A percentile compares a stretch with the other conserved stretches of the same genome.
Conservation (phyloP, 2,797 vertebrate genomes). For the Dendrocincla fuliginosa region DNA sequence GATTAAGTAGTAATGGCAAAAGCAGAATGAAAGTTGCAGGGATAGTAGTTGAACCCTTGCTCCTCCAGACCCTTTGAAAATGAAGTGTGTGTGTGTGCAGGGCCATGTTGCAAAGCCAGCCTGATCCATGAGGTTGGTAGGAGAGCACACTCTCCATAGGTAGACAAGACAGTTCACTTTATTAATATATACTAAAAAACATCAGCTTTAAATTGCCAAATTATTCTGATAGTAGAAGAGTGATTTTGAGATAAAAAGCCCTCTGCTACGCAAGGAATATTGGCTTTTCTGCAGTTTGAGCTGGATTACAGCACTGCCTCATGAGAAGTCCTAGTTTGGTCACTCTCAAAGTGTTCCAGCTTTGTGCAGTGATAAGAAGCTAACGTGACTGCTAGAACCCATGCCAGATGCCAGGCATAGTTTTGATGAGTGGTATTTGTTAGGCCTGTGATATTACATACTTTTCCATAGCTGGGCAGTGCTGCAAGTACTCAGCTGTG, state of each 20-base stretch:
- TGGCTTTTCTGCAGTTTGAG: background rate
- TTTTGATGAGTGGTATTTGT: background rate
- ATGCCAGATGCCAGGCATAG: conserved; percentile 21
- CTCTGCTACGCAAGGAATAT: background rate
- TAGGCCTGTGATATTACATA: background rate
- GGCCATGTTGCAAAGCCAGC: background rate
- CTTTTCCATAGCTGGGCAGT: background rate
- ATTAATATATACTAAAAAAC: background rate
- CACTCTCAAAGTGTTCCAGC: background rate
- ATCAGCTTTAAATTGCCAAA: background rate
- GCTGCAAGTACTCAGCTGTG: background rate
- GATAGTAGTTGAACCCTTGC: background rate
- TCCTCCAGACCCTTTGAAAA: background rate
- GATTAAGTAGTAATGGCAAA: background rate
- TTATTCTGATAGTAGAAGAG: background rate
- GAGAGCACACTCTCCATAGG: rapidly evolving
- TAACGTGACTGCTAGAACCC: background rate
- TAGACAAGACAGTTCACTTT: background rate
- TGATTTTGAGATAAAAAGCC: background rate
- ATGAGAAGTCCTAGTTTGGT: background rate
- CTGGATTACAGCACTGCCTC: background rate
- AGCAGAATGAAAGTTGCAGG: background rate
- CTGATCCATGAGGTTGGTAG: background rate
- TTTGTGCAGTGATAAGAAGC: background rate
- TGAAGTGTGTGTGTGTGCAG: background rate